Evolutionary conservation across 2,113 vertebrate species (phyloP), one percentile per base, ranked within the genome.

Genomic region (Megaceryle maxima): DNA sequence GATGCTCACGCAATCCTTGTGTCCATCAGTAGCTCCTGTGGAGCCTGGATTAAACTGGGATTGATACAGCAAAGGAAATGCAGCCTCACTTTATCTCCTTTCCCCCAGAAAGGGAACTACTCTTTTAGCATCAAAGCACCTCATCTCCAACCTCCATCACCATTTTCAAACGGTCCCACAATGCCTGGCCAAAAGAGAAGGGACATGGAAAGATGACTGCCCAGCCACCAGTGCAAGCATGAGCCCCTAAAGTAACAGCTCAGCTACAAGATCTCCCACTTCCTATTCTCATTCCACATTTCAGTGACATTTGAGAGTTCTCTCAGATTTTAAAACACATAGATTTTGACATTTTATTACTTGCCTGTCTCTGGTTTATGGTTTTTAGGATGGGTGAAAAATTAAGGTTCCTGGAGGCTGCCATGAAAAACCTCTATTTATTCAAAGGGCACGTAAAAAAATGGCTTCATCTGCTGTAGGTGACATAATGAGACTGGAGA

Each of bases 311-410:
- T 97, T 95, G 46, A 80, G 87, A 93, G 50, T 59, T 64, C 29
- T 85, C 82, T 90, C 79, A 4, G 26, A 87, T 85, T 92, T 93
- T 88, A 91, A 96, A 96, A 80, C 67, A 86, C 75, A 96, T 62
- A 63, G 90, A 83, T 94, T 94, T 89, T 96, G 95, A 95, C 91
- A 85, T 96, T 97, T 95, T 94, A 93, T 90, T 91, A 90, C 82
- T 95, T 7, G 20, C 63, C 87, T 73, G 67, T 89, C 87, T 92
- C 84, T 56, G 75, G 53, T 97, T 96, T 94, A 95, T 80, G 78
- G 87, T 94, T 96, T 93, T 96, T 76, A 88, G 72, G 59, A 37
- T 83, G 90, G 90, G 63, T 93, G 84, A 97, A 92, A 96, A 96
- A 96, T 96, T 94, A 93, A 92, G 37, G 59, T 44, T 97, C 57